A percentile compares a stretch with the other conserved stretches of the same genome.
Conservation (phyloP, 2,113 vertebrate species). For the Larimichthys crocea region DNA sequence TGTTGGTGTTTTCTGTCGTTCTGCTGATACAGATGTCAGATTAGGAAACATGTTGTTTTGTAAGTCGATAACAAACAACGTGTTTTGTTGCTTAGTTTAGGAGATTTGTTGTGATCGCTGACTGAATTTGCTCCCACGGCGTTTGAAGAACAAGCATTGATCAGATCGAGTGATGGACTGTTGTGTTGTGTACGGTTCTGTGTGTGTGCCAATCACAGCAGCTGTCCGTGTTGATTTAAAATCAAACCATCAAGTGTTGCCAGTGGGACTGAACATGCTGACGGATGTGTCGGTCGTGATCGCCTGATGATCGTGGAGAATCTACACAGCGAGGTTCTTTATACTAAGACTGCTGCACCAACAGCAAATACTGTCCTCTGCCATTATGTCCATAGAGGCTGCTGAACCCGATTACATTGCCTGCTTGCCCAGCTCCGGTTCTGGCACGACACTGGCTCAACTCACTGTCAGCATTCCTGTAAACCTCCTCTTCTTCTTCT, state of each 20-base stretch:
- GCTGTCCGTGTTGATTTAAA: conserved; percentile 54
- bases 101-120: conserved; percentile 16
- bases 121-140: conserved; percentile 30
- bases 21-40: neutral
- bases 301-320: neutral
- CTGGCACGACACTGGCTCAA: too few relatives aligned
- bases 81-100: neutral
- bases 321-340: conserved; percentile 13
- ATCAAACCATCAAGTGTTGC: conserved; percentile 54
- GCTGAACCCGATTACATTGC: too few relatives aligned
- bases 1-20: neutral
- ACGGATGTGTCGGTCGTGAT: conserved; percentile 49
- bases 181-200: conserved; percentile 35
- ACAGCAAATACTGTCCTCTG: too few relatives aligned
- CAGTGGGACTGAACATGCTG: conserved; percentile 42
- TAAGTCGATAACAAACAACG: neutral
- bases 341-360: neutral
- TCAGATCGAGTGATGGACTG: conserved; percentile 42
- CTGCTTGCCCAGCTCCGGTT: too few relatives aligned
- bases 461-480: too few relatives aligned
- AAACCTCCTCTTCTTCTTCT: too few relatives aligned
- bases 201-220: conserved; percentile 60
- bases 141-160: conserved; percentile 40
- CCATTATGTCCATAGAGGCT: too few relatives aligned
- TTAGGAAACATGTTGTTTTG: conserved; percentile 21